Base-by-base conservation (phyloP, 2,888 invertebrate genomes). In the Diabrotica balteata region DNA sequence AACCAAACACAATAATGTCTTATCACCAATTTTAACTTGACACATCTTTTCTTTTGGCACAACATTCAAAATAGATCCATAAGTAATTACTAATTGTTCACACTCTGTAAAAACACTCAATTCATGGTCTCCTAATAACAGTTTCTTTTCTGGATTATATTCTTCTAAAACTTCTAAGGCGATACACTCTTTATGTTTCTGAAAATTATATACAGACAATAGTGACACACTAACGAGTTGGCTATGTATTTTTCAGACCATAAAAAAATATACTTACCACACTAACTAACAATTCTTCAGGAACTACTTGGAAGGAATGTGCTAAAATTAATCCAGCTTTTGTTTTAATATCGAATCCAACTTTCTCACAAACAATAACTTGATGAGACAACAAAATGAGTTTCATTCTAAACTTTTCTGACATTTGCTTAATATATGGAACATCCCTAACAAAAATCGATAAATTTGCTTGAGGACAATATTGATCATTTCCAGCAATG, bases 301-400 rank as follows among this genome's bases (percentile, higher is more conserved):
- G 78, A 59, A 77, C 83, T 22, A 84, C 79, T 54, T 85, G 81
- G 49, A 85, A 84, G 78, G 87, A 85, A 59, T 86, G 82, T 7
- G 89, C 81, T 65, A 86, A 84, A 11, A 90, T 78, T 49, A 90
- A 85, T 0, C 89, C 90, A 70, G 88, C 87, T 75, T 91, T 88
- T 7, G 87, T 86, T 77, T 90, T 90, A 0, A 89, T 88, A 76
- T 91, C 91, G 87, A 90, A 89, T 0, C 89, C 88, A 2, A 89
- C 84, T 67, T 88, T 87, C 6, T 83, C 82, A 73, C 88, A 73
- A 11, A 72, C 72, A 11, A 83, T 75, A 44, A 82, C 70, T 50
- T 77, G 66, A 65, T 80, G 78, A 17, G 73, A 77, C 44, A 74
- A 73, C 59, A 75, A 66, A 53, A 78, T 63, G 22, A 80, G 70